phyloP scores from a whole-genome alignment of 2,797 vertebrate genomes.

The Onychomys torridus region DNA sequence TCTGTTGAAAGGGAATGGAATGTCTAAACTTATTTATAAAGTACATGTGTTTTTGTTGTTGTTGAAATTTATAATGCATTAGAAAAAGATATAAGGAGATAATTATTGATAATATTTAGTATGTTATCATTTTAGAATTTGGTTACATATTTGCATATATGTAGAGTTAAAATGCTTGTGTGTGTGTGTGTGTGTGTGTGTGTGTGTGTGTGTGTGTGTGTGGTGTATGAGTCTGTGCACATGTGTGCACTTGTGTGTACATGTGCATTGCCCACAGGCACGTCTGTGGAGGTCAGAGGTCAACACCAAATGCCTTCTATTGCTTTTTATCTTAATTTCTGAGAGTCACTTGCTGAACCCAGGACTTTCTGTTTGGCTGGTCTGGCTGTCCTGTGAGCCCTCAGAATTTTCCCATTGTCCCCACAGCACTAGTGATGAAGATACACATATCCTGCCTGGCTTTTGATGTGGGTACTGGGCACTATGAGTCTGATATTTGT shows the following conservation, averaged over 20 bases:
- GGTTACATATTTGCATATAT: background rate
- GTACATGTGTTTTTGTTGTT: background rate
- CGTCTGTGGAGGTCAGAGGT: background rate
- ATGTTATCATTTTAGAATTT: background rate
- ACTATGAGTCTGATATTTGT: background rate
- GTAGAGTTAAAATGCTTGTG: background rate
- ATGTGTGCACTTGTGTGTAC: background rate
- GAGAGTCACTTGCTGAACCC: background rate
- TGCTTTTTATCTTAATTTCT: background rate
- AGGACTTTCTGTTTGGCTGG: background rate
- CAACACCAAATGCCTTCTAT: background rate
- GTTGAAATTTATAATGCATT: background rate
- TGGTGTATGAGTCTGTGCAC: background rate
- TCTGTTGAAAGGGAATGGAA: background rate
- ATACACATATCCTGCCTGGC: background rate
- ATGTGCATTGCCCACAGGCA: background rate
- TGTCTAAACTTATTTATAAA: conserved; percentile 18
- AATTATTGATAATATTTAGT: background rate
- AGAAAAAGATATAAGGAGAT: background rate
- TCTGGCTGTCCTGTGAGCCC: background rate
- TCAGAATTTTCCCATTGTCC: background rate
- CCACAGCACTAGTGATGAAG: background rate
- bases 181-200: no score
- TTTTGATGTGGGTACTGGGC: background rate
- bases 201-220: background rate